Base-by-base conservation (phyloP, 2,113 vertebrate genomes). In the Struthio camelus region DNA sequence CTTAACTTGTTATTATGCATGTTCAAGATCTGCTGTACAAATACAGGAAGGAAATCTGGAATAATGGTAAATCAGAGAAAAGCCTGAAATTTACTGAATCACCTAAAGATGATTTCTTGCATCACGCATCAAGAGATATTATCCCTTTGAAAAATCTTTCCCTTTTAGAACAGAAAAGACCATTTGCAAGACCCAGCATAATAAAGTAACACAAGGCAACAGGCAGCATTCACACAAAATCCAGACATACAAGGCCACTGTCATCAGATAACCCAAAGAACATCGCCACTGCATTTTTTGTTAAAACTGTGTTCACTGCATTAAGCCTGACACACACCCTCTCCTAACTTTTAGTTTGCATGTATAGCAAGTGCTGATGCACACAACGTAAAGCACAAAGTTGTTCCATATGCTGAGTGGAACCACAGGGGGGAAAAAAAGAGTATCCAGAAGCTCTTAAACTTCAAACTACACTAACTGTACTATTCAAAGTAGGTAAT, bases 331-430 rank as follows among this genome's bases (percentile, higher is more conserved):
- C 56, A 27, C 42, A 4, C 27, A 2, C 0, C 9, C 1, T 6
- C 38, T 44, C 62, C 71, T 4, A 38, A 34, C n/a, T 24, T 2
- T 0, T 18, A 14, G 51, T 42, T 5, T 2, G 11, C 79, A 15
- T 9, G 0, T 1, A 8, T 1, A 40, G 46, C 20, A 22, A 79
- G 85, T 3, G 4, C 18, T 1, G 20, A 14, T 13, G 27, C 0
- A 5, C 32, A 3, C 58, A 25, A 8, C 3, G 9, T 42, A 6
- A 24, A 53, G 51, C 50, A 2, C 20, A 17, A 32, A 53, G 10
- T 15, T 50, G 6, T 51, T 2, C 50, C 8, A 3, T 6, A 6
- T 22, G 19, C n/a, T 82, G 17, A 0, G 22, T 16, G 20, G 10
- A 32, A 65, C 20, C 48, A 1, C 48, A 1, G 2, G 11, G 14